Conservation (phyloP, 2,113 vertebrate species). For the Rhinoderma darwinii region DNA sequence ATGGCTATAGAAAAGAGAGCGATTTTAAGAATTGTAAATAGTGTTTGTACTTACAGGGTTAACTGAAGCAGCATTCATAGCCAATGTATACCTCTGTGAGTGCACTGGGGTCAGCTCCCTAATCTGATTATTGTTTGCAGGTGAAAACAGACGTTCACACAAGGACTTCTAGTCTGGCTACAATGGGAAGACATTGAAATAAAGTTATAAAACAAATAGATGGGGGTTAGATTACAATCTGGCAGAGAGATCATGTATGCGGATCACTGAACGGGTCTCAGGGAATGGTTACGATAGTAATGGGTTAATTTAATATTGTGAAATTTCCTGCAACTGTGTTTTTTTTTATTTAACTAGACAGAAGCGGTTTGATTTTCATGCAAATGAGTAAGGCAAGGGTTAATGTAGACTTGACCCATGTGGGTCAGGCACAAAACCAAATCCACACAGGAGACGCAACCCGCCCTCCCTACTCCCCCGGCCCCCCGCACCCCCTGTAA, state of each 20-base stretch:
- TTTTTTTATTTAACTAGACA: conserved; percentile 21
- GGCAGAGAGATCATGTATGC: neutral
- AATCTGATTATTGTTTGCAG: conserved; percentile 50
- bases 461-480: neutral
- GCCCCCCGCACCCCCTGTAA: conserved; percentile 14
- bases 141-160: conserved; percentile 43
- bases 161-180: neutral
- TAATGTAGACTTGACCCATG: conserved; percentile 59
- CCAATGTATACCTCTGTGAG: conserved; percentile 44
- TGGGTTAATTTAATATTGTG: conserved; percentile 15
- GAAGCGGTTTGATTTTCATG: conserved; percentile 62
- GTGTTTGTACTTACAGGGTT: conserved; percentile 12
- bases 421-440: conserved; percentile 49
- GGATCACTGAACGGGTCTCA: conserved; percentile 7
- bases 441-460: conserved; percentile 28
- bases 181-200: neutral
- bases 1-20: neutral
- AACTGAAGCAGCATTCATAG: conserved; percentile 25
- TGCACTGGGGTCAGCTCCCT: conserved; percentile 45
- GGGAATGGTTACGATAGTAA: neutral
- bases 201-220: conserved; percentile 5
- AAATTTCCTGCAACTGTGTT: conserved; percentile 15
- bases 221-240: neutral
- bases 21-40: neutral
- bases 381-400: conserved; percentile 62